These are phyloP conservation scores for Kradibia gibbosae DNA, from an alignment of 1,140 invertebrate species.

Conservation along the genomic window DNA sequence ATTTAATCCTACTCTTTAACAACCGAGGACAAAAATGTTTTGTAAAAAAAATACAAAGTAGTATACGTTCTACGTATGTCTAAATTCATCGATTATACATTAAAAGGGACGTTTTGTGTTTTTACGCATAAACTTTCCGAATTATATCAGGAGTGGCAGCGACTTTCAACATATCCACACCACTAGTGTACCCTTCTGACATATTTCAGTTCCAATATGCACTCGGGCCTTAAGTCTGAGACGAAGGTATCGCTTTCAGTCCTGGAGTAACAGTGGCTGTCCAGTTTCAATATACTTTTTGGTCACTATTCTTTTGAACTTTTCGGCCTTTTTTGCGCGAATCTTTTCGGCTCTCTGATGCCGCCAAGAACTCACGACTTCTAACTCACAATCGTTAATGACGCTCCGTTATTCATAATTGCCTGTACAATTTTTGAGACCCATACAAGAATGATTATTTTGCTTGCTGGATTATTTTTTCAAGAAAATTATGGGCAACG, in stretches of 20 bases:
- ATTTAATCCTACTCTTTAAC: no score
- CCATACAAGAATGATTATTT: neutral
- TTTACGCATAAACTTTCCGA: no score
- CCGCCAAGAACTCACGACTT: neutral
- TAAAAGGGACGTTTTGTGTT: no score
- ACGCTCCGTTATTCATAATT: neutral
- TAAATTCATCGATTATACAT: neutral
- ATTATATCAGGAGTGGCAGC: no score
- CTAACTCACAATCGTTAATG: neutral
- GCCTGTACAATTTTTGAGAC: neutral
- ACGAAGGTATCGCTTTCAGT: slow-evolving; percentile 60
- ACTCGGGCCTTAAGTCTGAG: slow-evolving; percentile 47
- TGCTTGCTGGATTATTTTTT: neutral
- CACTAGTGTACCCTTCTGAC: slow-evolving; percentile 26
- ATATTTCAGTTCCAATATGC: slow-evolving; percentile 57
- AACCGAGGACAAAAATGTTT: no score
- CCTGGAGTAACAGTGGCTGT: neutral
- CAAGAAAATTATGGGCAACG: neutral
- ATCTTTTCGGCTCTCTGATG: neutral
- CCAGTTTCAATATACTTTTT: slow-evolving; percentile 50
- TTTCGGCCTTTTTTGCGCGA: slow-evolving; percentile 40
- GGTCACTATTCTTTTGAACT: slow-evolving; percentile 26
- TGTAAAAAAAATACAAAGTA: no score
- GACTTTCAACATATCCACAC: slow-evolving; percentile 15
- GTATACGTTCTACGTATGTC: neutral